Evolutionary conservation across 1,140 invertebrate genomes (phyloP), one percentile per base, ranked within the genome.

Genomic region (Eriosoma lanigerum): DNA sequence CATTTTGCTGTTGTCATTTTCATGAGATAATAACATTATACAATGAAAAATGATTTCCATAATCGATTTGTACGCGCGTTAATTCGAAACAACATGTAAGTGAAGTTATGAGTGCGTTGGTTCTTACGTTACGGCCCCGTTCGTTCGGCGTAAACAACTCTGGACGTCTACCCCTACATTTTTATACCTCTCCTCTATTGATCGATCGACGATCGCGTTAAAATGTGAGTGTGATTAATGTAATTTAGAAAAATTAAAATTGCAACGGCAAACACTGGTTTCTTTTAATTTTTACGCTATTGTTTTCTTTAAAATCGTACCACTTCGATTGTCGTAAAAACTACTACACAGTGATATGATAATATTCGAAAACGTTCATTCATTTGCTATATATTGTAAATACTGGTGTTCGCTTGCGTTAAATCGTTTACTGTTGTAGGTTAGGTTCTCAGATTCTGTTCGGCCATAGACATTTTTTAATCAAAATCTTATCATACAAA

Each of bases 121-220:
- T 60, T 60, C 50, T 58, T 46, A 60, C 32, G 54, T 26, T 38
- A 15, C 54, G 52, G 52, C 29, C 29, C 32, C 52, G 72, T 56
- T 50, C 54, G 73, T 78, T 56, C 54, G 75, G 75, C 56, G 56
- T 78, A 62, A 78, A 78, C 75, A 78, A 76, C 72, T 32, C 32
- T 19, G 38, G 32, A 78, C 58, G 44, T 44, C 75, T 78, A 62
- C 56, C 56, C 75, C 38, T 62, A 48, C 54, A 48, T 78, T 78
- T 62, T 52, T 48, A 26, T 46, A 29, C 38, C 24, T 76, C 73
- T 60, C 29, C 52, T 75, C 32, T 52, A 58, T 60, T 56, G 73
- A 60, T 76, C 73, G 52, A 76, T 76, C 52, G 32, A 56, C 73
- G 38, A 78, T 62, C 38, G 56, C 24, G 19, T 48, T 62, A 19